phyloP scores from a whole-genome alignment of 2,797 vertebrate species.

The Bufotes viridis region DNA sequence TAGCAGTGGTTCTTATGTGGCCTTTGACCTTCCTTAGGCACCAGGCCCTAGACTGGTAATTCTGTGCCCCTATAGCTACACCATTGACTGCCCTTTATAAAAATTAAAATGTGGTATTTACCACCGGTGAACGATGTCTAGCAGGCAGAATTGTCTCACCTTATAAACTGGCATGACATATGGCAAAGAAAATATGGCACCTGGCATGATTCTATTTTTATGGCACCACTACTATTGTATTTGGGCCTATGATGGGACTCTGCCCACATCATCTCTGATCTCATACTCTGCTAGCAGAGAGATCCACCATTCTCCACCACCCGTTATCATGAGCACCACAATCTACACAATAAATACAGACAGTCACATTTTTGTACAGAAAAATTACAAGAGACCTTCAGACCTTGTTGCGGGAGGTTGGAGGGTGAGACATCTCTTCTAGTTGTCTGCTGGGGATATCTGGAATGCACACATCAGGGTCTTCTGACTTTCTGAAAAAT shows the following conservation, averaged over 20 bases:
- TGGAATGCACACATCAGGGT: conserved; percentile 35
- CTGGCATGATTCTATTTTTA: not conserved
- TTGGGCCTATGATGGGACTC: not conserved
- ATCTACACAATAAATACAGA: not conserved
- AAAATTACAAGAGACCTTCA: conserved; percentile 1
- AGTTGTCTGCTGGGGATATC: conserved; percentile 62
- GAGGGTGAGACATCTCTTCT: conserved; percentile 64
- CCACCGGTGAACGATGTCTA: not conserved
- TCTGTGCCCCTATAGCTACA: too few relatives aligned
- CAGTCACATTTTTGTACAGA: not conserved
- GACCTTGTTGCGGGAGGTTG: conserved; percentile 69
- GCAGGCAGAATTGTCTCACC: too few relatives aligned
- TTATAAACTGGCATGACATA: not conserved
- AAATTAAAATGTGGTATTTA: not conserved
- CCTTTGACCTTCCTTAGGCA: too few relatives aligned
- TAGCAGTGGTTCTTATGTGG: too few relatives aligned
- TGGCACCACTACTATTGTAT: not conserved
- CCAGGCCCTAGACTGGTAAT: too few relatives aligned
- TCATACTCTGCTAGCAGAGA: not conserved
- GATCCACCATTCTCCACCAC: not conserved
- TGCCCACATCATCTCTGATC: not conserved
- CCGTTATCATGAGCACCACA: not conserved
- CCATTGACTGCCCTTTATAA: too few relatives aligned
- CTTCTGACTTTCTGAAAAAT: conserved; percentile 65
- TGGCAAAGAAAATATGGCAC: not conserved